Percentiles rank a stretch among this genome's conserved stretches.
Conservation (phyloP, 1,140 invertebrate species). For the Elymnias hypermnestra region DNA sequence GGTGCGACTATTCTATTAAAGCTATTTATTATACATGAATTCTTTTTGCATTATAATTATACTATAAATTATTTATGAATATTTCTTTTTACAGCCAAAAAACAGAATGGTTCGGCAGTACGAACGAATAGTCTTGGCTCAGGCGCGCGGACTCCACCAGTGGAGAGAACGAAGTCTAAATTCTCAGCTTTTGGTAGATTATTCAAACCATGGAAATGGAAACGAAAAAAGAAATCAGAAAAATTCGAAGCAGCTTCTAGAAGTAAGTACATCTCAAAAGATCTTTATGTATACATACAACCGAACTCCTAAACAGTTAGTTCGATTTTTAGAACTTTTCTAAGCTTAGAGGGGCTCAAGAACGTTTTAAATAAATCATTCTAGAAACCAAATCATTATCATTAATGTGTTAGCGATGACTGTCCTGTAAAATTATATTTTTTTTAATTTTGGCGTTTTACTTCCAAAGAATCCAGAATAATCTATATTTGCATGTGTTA, state of each 20-base stretch:
- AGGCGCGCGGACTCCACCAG: slow-evolving; percentile 84
- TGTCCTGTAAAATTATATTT: too few species aligned
- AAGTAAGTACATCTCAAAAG: slow-evolving; percentile 86
- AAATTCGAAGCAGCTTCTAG: slow-evolving; percentile 96
- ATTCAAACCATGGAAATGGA: slow-evolving; percentile 99
- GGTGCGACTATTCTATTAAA: too few species aligned
- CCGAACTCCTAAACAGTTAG: too few species aligned
- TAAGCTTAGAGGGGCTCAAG: too few species aligned
- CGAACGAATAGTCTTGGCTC: slow-evolving; percentile 91
- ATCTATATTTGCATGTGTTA: too few species aligned
- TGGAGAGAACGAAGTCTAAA: slow-evolving; percentile 92
- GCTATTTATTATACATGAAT: not conserved
- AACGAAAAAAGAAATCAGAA: slow-evolving; percentile 98
- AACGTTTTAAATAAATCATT: too few species aligned
- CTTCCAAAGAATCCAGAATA: too few species aligned
- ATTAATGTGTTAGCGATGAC: too few species aligned
- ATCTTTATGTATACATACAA: too few species aligned
- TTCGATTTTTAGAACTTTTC: too few species aligned
- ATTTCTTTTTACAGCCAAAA: slow-evolving; percentile 87
- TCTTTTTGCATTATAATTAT: not conserved
- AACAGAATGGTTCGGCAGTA: slow-evolving; percentile 93
- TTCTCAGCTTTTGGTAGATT: slow-evolving; percentile 94
- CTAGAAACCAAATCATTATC: too few species aligned
- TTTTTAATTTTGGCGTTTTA: too few species aligned
- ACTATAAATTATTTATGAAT: not conserved